Evolutionary conservation across 1,140 invertebrate genomes (phyloP), one percentile per base, ranked within the genome.

Genomic region (Pollicipes pollicipes): DNA sequence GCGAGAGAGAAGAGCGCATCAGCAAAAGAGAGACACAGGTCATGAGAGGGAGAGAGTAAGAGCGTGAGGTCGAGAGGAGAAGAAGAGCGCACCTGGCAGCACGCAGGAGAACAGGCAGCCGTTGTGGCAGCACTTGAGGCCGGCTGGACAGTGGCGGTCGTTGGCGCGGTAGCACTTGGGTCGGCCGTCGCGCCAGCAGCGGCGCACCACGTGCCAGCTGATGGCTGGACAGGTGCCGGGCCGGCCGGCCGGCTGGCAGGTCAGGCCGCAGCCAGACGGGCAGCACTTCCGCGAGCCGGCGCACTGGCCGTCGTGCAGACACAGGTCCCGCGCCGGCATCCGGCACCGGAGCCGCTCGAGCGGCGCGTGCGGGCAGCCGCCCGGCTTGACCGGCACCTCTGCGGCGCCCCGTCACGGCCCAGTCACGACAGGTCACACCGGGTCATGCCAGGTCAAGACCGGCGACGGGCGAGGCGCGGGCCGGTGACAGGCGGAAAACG

Each of bases 321-420:
- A 58, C 13, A 13, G 17, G 21, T 58, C 24, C 6, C 45, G 45
- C 45, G 13, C 24, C 45, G 45, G 45, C 45, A 21, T 10, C 45
- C 45, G 45, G 45, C 45, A 58, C 6, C 45, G 8, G 13, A 58
- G 45, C 45, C 45, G 45, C 45, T 58, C 45, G 13, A 58, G 45
- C 2, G 45, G 45, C 21, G 45, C 45, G 45, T 58, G 66, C 32
- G 28, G 37, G 66, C 10, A 30, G 63, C 69, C 68, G 37, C 67
- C 35, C 67, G n/a, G 72, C 67, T 64, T 66, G 10, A 16, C 69
- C 67, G 66, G n/a, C 67, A 66, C 63, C 64, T 45, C 31, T 29
- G 24, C 37, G 30, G 16, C 63, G 68, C n/a, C 31, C 45, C 31
- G 72, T 68, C 30, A 70, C 27, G 24, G 64, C 68, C 31, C 27